These are phyloP conservation scores for Oncorhynchus tshawytscha DNA, from an alignment of 2,113 vertebrate species.

Conservation along the genomic window DNA sequence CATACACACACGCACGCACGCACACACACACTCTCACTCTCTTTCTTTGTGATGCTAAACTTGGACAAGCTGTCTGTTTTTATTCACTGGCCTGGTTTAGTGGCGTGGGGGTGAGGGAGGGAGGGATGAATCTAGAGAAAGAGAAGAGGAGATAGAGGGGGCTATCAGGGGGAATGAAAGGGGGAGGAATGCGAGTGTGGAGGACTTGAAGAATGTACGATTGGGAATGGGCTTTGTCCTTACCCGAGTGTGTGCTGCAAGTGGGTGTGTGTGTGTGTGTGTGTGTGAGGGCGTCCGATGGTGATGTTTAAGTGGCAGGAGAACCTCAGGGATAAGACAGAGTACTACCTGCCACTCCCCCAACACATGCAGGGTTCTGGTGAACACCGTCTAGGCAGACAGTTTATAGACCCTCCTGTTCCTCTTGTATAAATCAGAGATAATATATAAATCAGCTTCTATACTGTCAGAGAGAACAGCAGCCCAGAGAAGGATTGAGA, in stretches of 20 bases:
- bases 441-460: no score
- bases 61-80: conserved; percentile 43
- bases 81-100: conserved; percentile 64
- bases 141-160: conserved; percentile 36
- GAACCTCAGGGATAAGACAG: no score
- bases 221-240: conserved; percentile 53
- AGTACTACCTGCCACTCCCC: no score
- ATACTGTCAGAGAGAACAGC: no score
- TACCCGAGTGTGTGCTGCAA: no score
- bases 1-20: conserved; percentile 25
- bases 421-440: no score
- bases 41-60: conserved; percentile 73
- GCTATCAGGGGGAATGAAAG: conserved; percentile 49
- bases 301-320: no score
- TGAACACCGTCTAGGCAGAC: no score
- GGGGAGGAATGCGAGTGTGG: conserved; percentile 54
- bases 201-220: conserved; percentile 45
- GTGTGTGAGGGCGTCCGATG: neutral
- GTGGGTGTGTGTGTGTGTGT: neutral
- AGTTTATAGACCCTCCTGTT: no score
- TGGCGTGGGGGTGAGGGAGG: conserved; percentile 10
- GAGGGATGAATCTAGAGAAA: conserved; percentile 33
- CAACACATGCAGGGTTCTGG: no score
- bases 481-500: no score
- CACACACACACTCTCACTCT: conserved; percentile 25